These are phyloP conservation scores for Eupithecia tripunctaria DNA, from an alignment of 2,888 invertebrate genomes.

Conservation along the genomic window DNA sequence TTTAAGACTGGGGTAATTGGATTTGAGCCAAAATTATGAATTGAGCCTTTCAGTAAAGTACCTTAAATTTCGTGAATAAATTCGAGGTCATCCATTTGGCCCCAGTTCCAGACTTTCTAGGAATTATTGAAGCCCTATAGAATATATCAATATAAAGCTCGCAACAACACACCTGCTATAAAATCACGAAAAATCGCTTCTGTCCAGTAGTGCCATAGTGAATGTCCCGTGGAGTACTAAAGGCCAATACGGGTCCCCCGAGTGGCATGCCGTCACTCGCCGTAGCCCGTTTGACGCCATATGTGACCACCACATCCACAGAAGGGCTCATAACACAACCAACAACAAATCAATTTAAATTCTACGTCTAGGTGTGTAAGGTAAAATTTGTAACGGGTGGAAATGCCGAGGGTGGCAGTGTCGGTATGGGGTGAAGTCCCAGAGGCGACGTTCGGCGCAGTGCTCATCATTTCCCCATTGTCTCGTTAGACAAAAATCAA, in stretches of 20 bases:
- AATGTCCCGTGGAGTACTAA: slow-evolving; percentile 65
- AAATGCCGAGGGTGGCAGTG: slow-evolving; percentile 61
- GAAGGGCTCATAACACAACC: slow-evolving; percentile 60
- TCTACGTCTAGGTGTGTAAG: slow-evolving; percentile 56
- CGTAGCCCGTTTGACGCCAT: slow-evolving; percentile 82
- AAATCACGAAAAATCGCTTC: slow-evolving; percentile 63
- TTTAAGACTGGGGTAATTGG: slow-evolving; percentile 29
- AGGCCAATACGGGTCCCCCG: slow-evolving; percentile 79
- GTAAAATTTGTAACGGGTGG: slow-evolving; percentile 57
- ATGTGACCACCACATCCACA: slow-evolving; percentile 63
- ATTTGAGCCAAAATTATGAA: slow-evolving; percentile 29
- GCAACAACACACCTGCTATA: slow-evolving; percentile 44
- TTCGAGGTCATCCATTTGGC: background rate
- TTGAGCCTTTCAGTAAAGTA: slow-evolving; percentile 11
- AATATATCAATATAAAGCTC: slow-evolving; percentile 15
- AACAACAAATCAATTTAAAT: slow-evolving; percentile 56
- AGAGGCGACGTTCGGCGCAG: slow-evolving; percentile 77
- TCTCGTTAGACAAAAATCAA: slow-evolving; percentile 85
- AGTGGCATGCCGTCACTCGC: slow-evolving; percentile 80
- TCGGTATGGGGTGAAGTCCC: slow-evolving; percentile 78
- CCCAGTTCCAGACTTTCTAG: background rate
- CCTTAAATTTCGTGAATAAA: background rate
- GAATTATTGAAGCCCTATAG: background rate
- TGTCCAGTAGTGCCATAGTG: slow-evolving; percentile 68
- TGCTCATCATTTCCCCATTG: slow-evolving; percentile 85